phyloP scores from a whole-genome alignment of 2,888 invertebrate genomes.

The Andrena dorsata region DNA sequence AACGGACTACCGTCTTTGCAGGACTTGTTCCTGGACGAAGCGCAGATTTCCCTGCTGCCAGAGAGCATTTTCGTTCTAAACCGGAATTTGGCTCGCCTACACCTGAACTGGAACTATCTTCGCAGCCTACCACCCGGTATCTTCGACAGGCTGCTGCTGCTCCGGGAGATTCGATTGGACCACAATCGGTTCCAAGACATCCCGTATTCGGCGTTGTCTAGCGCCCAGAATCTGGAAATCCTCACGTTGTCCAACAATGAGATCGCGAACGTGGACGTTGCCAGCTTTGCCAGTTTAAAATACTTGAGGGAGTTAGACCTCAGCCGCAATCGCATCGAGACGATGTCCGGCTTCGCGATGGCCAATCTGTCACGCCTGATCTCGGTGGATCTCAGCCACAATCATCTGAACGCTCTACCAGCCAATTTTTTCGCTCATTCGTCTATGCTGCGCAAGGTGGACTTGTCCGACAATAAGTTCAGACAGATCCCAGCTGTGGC shows the following conservation, averaged over 20 bases:
- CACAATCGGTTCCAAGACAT: conserved; percentile 91
- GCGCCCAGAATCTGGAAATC: conserved; percentile 90
- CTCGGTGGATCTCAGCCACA: conserved; percentile 91
- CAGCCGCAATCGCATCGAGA: conserved; percentile 91
- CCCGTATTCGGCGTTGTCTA: conserved; percentile 92
- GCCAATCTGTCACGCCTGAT: conserved; percentile 91
- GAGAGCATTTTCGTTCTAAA: conserved; percentile 91
- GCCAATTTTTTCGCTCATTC: conserved; percentile 93
- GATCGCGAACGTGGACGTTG: conserved; percentile 90
- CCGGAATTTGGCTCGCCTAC: conserved; percentile 91
- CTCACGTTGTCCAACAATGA: conserved; percentile 90
- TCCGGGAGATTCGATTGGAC: conserved; percentile 91
- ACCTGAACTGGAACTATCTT: conserved; percentile 90
- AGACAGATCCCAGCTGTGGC: conserved; percentile 92
- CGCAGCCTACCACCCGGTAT: conserved; percentile 90
- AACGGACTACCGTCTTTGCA: conserved; percentile 92
- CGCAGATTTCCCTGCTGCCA: conserved; percentile 90
- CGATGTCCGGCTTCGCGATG: conserved; percentile 93
- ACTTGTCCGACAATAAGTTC: conserved; percentile 92
- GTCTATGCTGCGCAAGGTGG: conserved; percentile 89
- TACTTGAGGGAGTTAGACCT: conserved; percentile 91
- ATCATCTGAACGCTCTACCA: conserved; percentile 91
- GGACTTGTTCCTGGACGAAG: conserved; percentile 89
- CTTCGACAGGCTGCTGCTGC: conserved; percentile 90
- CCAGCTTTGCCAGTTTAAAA: conserved; percentile 90